These are phyloP conservation scores for Corythaixoides concolor DNA, from an alignment of 2,113 vertebrate genomes.

Conservation along the genomic window DNA sequence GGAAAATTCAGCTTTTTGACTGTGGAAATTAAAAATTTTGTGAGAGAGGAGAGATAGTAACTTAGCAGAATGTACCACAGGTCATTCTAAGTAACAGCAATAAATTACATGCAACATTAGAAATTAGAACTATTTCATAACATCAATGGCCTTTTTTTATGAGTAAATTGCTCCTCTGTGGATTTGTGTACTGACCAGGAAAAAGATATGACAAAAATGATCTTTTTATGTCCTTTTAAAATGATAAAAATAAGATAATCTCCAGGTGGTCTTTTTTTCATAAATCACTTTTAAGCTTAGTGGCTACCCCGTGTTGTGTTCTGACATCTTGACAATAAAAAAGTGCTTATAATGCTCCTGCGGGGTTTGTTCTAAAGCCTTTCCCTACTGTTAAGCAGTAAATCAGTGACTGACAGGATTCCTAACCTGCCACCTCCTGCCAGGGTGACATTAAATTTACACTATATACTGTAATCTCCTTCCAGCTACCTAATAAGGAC, in stretches of 20 bases:
- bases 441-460: conserved; percentile 63
- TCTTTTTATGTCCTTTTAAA: conserved; percentile 63
- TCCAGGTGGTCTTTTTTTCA: conserved; percentile 62
- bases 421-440: conserved; percentile 52
- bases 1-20: conserved; percentile 51
- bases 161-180: conserved; percentile 61
- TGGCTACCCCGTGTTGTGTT: conserved; percentile 46
- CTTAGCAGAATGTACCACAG: conserved; percentile 23
- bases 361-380: conserved; percentile 56
- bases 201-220: conserved; percentile 55
- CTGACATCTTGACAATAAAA: conserved; percentile 70
- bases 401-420: conserved; percentile 70
- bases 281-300: conserved; percentile 72
- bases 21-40: conserved; percentile 50
- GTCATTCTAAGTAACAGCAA: conserved; percentile 30
- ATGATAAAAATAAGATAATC: conserved; percentile 64
- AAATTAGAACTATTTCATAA: conserved; percentile 55
- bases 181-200: conserved; percentile 55
- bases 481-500: conserved; percentile 21
- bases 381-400: conserved; percentile 57
- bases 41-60: not conserved
- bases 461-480: conserved; percentile 49
- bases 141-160: conserved; percentile 30
- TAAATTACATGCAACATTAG: conserved; percentile 36
- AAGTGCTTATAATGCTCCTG: conserved; percentile 50